Conservation (phyloP, 2,113 vertebrate genomes). For the Arenaria interpres region DNA sequence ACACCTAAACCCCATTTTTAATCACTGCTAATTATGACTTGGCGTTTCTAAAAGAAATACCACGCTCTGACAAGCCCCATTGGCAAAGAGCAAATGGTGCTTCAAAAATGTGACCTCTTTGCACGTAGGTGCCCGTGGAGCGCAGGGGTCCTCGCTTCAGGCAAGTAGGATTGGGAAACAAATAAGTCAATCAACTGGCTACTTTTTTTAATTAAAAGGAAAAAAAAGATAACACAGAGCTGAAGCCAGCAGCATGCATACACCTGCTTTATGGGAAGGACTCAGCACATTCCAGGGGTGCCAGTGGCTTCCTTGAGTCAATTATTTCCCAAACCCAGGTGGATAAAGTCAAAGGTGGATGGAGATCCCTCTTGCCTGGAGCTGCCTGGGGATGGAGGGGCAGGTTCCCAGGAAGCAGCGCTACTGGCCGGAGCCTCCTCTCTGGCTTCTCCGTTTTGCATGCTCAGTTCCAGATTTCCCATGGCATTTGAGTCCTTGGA, state of each 20-base stretch:
- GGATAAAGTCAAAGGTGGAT: background rate
- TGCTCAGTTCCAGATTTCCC: conserved; percentile 37
- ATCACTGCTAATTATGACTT: background rate
- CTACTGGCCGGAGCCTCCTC: background rate
- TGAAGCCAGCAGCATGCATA: background rate
- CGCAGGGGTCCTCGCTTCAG: background rate
- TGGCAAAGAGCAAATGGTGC: background rate
- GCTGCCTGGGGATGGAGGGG: background rate
- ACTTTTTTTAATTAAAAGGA: background rate
- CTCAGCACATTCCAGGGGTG: background rate
- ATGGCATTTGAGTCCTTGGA: background rate
- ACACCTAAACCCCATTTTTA: background rate
- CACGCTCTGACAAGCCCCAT: background rate
- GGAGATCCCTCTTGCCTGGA: background rate
- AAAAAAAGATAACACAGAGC: background rate
- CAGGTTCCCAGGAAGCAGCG: background rate
- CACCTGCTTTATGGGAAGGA: background rate
- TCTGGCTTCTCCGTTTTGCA: conserved; percentile 41
- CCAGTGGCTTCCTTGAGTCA: background rate
- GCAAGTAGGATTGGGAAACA: background rate
- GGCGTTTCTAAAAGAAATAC: background rate
- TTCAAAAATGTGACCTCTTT: background rate
- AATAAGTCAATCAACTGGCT: background rate
- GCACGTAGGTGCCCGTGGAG: background rate
- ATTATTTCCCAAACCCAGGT: background rate